Evolutionary conservation across 2,797 vertebrate genomes (phyloP), one percentile per base, ranked within the genome.

Genomic region (Notolepis coatsorum): DNA sequence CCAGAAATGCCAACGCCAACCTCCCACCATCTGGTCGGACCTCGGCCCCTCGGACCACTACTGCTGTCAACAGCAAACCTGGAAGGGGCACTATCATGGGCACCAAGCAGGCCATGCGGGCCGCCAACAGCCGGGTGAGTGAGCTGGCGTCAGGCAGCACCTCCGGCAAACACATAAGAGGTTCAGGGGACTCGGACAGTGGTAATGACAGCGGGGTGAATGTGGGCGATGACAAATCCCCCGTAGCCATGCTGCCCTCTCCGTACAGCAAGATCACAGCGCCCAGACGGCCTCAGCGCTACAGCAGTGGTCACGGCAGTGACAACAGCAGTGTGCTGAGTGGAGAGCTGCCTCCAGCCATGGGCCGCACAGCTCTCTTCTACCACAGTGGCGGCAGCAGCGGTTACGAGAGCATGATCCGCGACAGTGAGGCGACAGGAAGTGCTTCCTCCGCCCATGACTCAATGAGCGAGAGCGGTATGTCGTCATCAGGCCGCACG

Each of bases 201-300:
- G 96, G 95, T 52, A 96, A 95, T 0, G 97, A 98, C 88, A 96
- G 95, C 0, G 95, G 96, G 6, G 93, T 94, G 54, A 94, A 93
- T 7, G 90, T 94, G 25, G 89, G 88, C 0, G 95, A 96, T 1
- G 89, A 91, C 72, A 89, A 90, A 64, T 70, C 77, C 31, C 78
- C 89, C 31, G 84, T 73, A 0, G 92, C 93, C 2, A 90, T 89
- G 43, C 88, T 99, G 77, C 97, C 98, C 0, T 99, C 98, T 1
- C 98, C 98, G 0, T 99, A 99, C 87, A 99, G 98, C 89, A 99
- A 96, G 88, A 97, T 99, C 63, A 99, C 98, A 0, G 98, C 98
- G 0, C 97, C 97, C 0, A 91, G 97, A 7, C 84, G 95, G 65
- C 97, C 98, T 0, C 98, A 98, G 77, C 95, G 97, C 58, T 96